phyloP scores from a whole-genome alignment of 2,113 vertebrate species.

The Pavo muticus region DNA sequence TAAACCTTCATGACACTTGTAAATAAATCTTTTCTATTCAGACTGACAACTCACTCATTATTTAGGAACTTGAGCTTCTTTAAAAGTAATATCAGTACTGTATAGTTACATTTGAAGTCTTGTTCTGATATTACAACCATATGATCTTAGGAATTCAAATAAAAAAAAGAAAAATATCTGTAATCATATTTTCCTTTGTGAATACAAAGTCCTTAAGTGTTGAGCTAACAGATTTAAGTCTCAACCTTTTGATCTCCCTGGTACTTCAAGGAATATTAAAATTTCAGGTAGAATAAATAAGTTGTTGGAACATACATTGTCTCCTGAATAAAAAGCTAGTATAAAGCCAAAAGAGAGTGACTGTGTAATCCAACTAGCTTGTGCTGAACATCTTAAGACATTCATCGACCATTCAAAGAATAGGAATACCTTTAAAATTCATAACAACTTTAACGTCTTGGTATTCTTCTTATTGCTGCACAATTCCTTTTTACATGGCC shows the following conservation, averaged over 20 bases:
- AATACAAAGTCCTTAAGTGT: not conserved
- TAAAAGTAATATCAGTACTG: not conserved
- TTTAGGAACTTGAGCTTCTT: not conserved
- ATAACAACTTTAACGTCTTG: not conserved
- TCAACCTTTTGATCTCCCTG: not conserved
- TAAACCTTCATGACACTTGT: not conserved
- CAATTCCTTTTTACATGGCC: not conserved
- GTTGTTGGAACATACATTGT: not conserved
- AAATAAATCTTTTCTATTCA: not conserved
- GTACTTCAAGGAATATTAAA: not conserved
- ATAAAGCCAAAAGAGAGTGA: not conserved
- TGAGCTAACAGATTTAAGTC: not conserved
- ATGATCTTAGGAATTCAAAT: not conserved
- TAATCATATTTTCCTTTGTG: not conserved
- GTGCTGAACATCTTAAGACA: not conserved
- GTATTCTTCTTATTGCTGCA: not conserved
- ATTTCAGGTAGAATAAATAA: conserved; percentile 13
- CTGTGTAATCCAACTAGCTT: not conserved
- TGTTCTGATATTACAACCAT: not conserved
- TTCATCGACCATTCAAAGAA: not conserved
- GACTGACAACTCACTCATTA: not conserved
- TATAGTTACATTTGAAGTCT: not conserved
- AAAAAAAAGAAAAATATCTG: not conserved
- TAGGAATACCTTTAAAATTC: not conserved
- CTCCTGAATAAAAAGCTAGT: not conserved